Conservation (phyloP, 2,888 invertebrate species). For the Eupithecia centaureata region DNA sequence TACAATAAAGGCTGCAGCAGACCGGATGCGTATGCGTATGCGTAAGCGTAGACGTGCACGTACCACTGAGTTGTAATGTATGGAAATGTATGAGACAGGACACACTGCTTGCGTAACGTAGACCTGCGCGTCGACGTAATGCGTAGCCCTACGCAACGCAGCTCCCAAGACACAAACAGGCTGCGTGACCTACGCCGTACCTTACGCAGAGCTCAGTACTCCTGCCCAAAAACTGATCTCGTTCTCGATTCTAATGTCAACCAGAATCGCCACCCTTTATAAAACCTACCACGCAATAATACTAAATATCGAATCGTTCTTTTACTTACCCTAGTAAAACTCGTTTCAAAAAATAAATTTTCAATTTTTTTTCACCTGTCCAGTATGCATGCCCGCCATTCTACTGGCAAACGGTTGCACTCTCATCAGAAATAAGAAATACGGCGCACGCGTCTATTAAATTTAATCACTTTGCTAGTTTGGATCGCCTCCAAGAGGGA, state of each 20-base stretch:
- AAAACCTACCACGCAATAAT: background rate
- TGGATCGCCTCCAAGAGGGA: slow-evolving; percentile 44
- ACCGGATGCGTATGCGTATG: too few relatives aligned
- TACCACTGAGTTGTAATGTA: too few relatives aligned
- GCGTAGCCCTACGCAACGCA: too few relatives aligned
- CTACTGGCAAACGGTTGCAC: slow-evolving; percentile 38
- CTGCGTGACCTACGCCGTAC: too few relatives aligned
- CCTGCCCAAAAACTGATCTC: background rate
- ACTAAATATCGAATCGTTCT: background rate
- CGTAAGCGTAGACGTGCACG: too few relatives aligned
- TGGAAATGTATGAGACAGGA: too few relatives aligned
- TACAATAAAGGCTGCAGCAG: too few relatives aligned
- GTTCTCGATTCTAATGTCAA: background rate
- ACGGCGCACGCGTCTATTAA: slow-evolving; percentile 40
- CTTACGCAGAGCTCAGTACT: too few relatives aligned
- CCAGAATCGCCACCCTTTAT: background rate
- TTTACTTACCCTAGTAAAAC: background rate
- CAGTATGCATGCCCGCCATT: slow-evolving; percentile 15
- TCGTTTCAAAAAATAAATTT: background rate
- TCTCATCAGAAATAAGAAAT: slow-evolving; percentile 39
- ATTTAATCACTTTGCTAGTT: slow-evolving; percentile 41
- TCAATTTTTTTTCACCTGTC: background rate
- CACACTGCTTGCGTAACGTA: too few relatives aligned
- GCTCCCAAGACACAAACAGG: too few relatives aligned
- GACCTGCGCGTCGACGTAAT: too few relatives aligned